Conservation (phyloP, 1,140 invertebrate genomes). For the Drosophila kohkoa region DNA sequence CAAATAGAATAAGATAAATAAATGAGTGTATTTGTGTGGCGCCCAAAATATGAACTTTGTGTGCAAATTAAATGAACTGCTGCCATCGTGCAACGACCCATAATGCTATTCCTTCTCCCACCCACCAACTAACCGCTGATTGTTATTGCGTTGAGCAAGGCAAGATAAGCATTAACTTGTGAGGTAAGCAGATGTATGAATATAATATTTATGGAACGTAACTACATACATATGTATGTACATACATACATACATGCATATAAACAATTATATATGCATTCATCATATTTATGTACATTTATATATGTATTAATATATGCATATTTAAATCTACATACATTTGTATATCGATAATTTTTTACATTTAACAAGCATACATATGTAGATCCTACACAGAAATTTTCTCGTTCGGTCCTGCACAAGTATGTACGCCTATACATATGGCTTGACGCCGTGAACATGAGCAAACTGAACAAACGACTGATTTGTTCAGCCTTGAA, state of each 20-base stretch:
- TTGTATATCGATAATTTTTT: no score
- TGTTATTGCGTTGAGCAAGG: slow-evolving; percentile 1
- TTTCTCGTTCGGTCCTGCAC: slow-evolving; percentile 9
- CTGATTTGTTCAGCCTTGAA: slow-evolving; percentile 84
- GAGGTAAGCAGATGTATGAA: background rate
- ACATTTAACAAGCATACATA: no score
- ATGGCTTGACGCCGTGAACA: slow-evolving; percentile 63
- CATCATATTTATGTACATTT: background rate
- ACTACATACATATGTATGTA: no score
- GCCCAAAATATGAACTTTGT: slow-evolving; percentile 63
- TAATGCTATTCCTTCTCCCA: no score
- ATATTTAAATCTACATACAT: no score
- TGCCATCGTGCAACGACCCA: slow-evolving; percentile 38
- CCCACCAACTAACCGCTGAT: background rate
- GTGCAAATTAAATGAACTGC: slow-evolving; percentile 59
- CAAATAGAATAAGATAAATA: slow-evolving; percentile 29
- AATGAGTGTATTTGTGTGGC: slow-evolving; percentile 17
- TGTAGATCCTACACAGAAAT: slow-evolving; percentile 3
- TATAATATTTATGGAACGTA: no score
- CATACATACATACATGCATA: no score
- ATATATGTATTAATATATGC: background rate
- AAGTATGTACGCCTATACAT: slow-evolving; percentile 5
- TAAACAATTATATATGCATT: no score
- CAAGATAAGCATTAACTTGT: slow-evolving; percentile 1
- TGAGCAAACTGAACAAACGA: slow-evolving; percentile 69